Evolutionary conservation across 2,797 vertebrate species (phyloP).

Genomic region (Numenius phaeopus): DNA sequence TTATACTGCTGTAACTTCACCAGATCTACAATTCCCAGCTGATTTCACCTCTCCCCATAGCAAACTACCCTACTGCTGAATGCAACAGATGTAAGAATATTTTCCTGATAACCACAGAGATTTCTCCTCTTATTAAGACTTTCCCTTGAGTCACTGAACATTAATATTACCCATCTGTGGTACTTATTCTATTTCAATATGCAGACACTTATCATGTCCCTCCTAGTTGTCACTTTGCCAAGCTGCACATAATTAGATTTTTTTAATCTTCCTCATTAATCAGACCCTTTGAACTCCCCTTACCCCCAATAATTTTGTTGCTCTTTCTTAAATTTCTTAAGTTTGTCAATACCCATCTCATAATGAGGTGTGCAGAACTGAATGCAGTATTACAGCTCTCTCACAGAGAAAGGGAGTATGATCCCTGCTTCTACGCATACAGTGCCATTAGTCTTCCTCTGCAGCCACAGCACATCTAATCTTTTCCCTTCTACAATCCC

Average conservation of each 20-base stretch:
- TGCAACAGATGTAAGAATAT: constrained; percentile 20
- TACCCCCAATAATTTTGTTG: neutral
- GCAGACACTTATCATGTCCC: neutral
- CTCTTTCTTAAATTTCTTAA: neutral
- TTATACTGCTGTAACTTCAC: neutral
- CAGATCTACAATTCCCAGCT: neutral
- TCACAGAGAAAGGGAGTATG: neutral
- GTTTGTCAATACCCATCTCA: neutral
- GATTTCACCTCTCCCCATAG: neutral
- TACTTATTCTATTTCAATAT: constrained; percentile 35
- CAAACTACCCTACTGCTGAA: neutral
- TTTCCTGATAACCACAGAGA: constrained; percentile 30
- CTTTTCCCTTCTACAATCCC: neutral
- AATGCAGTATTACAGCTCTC: neutral
- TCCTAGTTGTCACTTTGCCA: constrained; percentile 11
- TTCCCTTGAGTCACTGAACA: constrained; percentile 33
- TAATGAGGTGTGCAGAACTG: neutral
- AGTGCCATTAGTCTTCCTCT: neutral
- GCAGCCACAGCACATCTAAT: neutral
- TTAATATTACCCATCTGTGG: constrained; percentile 46
- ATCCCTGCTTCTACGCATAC: neutral
- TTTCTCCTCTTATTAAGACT: constrained; percentile 25
- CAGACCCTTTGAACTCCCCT: neutral
- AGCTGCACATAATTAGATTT: constrained; percentile 38
- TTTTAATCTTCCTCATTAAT: constrained; percentile 14